A percentile compares a stretch with the other conserved stretches of the same genome.
Conservation (phyloP, 2,113 vertebrate species). For the Stercorarius parasiticus region DNA sequence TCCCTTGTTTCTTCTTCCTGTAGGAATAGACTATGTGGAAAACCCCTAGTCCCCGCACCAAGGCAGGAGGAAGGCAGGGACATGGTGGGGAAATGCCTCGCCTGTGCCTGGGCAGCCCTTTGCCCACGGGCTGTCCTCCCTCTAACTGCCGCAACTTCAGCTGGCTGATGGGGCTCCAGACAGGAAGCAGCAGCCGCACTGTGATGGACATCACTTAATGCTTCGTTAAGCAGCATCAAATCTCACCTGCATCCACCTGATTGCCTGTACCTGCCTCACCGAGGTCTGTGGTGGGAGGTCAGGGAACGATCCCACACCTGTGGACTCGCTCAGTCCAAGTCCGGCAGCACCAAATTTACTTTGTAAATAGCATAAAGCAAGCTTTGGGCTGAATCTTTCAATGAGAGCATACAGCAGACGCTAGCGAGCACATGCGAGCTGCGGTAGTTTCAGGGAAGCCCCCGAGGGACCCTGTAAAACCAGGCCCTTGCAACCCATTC, state of each 20-base stretch:
- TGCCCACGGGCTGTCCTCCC: rapidly evolving
- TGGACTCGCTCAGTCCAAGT: background rate
- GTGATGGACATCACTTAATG: background rate
- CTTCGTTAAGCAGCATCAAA: background rate
- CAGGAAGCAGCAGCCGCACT: background rate
- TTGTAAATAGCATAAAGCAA: background rate
- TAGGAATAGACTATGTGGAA: background rate
- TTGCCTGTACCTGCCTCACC: background rate
- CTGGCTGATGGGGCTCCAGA: background rate
- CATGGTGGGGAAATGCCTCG: rapidly evolving
- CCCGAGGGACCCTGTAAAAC: background rate
- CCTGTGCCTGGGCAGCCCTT: background rate
- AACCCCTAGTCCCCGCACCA: background rate
- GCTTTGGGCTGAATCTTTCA: background rate
- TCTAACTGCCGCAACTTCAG: too few species aligned
- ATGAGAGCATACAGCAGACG: background rate
- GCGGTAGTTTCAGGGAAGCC: background rate
- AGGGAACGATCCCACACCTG: background rate
- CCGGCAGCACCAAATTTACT: background rate
- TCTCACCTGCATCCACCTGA: background rate
- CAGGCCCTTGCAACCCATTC: background rate
- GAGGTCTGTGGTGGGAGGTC: background rate
- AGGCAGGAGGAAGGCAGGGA: background rate
- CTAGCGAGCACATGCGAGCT: background rate
- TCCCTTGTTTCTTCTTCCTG: background rate